Evolutionary conservation across 1,140 invertebrate species (phyloP).

Genomic region (Trichonephila clavata): DNA sequence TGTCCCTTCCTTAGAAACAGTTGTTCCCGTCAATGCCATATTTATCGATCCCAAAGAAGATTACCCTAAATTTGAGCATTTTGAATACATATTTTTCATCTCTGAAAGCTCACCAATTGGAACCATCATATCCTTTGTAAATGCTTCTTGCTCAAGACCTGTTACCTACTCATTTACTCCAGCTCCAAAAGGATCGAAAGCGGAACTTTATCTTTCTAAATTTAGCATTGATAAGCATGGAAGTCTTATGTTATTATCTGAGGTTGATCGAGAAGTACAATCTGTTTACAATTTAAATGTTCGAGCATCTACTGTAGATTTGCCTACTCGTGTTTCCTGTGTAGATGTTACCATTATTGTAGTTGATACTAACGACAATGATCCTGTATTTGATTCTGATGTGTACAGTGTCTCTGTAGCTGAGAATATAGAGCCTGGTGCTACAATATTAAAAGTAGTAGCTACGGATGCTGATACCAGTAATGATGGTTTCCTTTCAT

Average conservation of each 20-base stretch:
- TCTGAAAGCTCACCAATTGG: constrained; percentile 88
- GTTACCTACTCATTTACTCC: constrained; percentile 77
- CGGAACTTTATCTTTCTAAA: constrained; percentile 79
- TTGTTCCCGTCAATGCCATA: constrained; percentile 90
- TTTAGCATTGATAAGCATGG: constrained; percentile 89
- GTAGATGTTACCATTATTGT: constrained; percentile 90
- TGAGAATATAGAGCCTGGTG: constrained; percentile 91
- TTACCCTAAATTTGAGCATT: constrained; percentile 88
- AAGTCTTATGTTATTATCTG: constrained; percentile 86
- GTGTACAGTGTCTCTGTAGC: constrained; percentile 89
- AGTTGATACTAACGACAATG: constrained; percentile 94
- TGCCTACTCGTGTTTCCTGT: constrained; percentile 86
- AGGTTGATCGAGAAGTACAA: constrained; percentile 89
- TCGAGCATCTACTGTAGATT: constrained; percentile 86
- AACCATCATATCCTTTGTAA: constrained; percentile 80
- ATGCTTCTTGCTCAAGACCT: constrained; percentile 78
- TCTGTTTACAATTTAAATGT: constrained; percentile 89
- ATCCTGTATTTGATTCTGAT: constrained; percentile 91
- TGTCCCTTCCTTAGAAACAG: constrained; percentile 85
- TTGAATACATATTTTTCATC: constrained; percentile 88
- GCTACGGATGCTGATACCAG: constrained; percentile 86
- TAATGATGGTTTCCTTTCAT: constrained; percentile 78
- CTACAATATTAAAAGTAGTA: constrained; percentile 89
- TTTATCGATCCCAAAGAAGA: constrained; percentile 87
- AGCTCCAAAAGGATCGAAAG: constrained; percentile 73